Evolutionary conservation across 1,140 invertebrate genomes (phyloP), one percentile per base, ranked within the genome.

Genomic region (Prorops nasuta): DNA sequence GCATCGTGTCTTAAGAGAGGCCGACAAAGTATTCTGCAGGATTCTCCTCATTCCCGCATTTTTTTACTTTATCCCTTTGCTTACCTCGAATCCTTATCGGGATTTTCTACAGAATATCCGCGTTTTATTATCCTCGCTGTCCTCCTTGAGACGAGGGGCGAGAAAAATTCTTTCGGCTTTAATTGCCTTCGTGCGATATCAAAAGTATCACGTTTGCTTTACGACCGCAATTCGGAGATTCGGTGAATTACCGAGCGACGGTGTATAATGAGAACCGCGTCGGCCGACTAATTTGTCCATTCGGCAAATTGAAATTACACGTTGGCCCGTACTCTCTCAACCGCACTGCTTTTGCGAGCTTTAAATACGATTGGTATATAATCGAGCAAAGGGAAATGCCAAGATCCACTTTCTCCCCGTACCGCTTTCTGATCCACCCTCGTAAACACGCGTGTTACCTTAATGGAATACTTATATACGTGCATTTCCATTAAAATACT

Each of bases 301-400:
- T 58, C 50, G 49, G 56, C 49, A 57, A 67, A 63, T 65, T 65
- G 60, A 63, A 67, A 67, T 65, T 67, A 58, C 50, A 64, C 42
- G 56, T 56, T 61, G 44, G 50, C 21, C 28, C 22, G 40, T 32
- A 19, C 31, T 12, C 21, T 24, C 44, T 57, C 43, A 18, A 34
- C 39, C 39, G 17, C 24, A n/a, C n/a, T n/a, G n/a, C n/a, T n/a
- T n/a, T n/a, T n/a, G n/a, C n/a, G n/a, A n/a, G n/a, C n/a, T n/a
- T n/a, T n/a, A n/a, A n/a, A n/a, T n/a, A n/a, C n/a, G n/a, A n/a
- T n/a, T n/a, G n/a, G n/a, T 28, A 28, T 28, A 7, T 28, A 28
- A 28, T 28, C 24, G 24, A 28, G 24, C 24, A n/a, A n/a, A n/a
- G n/a, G n/a, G n/a, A n/a, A n/a, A n/a, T n/a, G 24, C 24, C 24